A percentile compares a stretch with the other conserved stretches of the same genome.
phyloP scores from a whole-genome alignment of 2,888 invertebrate species.

The Clepsis dumicolana region DNA sequence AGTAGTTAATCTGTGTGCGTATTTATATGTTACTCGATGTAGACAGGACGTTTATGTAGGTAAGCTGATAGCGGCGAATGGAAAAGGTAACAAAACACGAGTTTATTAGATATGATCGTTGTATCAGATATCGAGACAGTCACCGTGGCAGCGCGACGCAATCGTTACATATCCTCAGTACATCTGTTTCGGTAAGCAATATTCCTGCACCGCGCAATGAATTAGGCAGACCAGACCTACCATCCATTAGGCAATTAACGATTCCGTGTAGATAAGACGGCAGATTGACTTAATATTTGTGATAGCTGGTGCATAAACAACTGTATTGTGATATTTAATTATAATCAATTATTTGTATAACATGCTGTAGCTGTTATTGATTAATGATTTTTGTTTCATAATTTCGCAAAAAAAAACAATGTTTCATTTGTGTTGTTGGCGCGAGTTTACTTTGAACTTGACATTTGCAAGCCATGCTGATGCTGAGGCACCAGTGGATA shows the following conservation, averaged over 20 bases:
- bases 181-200: slow-evolving; percentile 33
- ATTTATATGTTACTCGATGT: slow-evolving; percentile 68
- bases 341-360: slow-evolving; percentile 10
- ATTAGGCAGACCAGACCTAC: slow-evolving; percentile 15
- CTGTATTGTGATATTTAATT: slow-evolving; percentile 2
- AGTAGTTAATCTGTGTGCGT: slow-evolving; percentile 43
- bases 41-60: slow-evolving; percentile 67
- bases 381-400: neutral
- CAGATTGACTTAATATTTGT: slow-evolving; percentile 4
- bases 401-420: neutral
- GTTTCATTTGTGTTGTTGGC: neutral
- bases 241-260: slow-evolving; percentile 20
- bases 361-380: neutral
- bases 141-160: slow-evolving; percentile 60
- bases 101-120: slow-evolving; percentile 81
- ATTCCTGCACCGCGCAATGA: slow-evolving; percentile 12
- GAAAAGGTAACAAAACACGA: slow-evolving; percentile 79
- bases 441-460: neutral
- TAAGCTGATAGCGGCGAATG: slow-evolving; percentile 78
- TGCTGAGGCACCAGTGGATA: neutral
- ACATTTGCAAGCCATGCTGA: neutral
- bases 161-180: slow-evolving; percentile 43
- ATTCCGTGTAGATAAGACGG: slow-evolving; percentile 15
- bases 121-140: slow-evolving; percentile 72
- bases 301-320: slow-evolving; percentile 16